Conservation (phyloP, 2,797 vertebrate genomes). For the Hapalemur alaotrensis region DNA sequence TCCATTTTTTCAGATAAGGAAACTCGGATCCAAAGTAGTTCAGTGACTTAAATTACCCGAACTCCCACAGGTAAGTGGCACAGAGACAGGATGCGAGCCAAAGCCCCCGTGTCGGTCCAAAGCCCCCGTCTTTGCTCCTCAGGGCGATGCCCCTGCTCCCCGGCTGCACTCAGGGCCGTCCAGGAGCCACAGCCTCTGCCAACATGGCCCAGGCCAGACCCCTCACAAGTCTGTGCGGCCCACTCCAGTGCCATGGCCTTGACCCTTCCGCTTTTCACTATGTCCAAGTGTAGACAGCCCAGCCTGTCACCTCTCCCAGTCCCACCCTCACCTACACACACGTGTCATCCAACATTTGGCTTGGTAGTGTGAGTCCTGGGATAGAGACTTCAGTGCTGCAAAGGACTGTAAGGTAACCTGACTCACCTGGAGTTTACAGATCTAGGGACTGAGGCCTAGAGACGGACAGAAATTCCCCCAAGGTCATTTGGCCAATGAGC, state of each 20-base stretch:
- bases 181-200: background rate
- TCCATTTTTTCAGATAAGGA: background rate
- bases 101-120: background rate
- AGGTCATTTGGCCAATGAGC: background rate
- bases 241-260: background rate
- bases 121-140: background rate
- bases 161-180: fast-evolving
- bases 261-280: background rate
- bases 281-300: background rate
- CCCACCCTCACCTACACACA: fast-evolving
- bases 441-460: background rate
- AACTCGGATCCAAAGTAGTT: background rate
- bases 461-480: background rate
- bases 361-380: background rate
- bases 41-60: background rate
- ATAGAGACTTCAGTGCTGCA: background rate
- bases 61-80: background rate
- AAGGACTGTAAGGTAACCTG: background rate
- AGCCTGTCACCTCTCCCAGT: background rate
- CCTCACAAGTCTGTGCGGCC: background rate
- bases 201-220: fast-evolving
- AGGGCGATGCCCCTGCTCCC: background rate
- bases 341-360: background rate
- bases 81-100: background rate
- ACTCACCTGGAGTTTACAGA: background rate